Evolutionary conservation across 1,140 invertebrate species (phyloP).

Genomic region (Ruditapes philippinarum): DNA sequence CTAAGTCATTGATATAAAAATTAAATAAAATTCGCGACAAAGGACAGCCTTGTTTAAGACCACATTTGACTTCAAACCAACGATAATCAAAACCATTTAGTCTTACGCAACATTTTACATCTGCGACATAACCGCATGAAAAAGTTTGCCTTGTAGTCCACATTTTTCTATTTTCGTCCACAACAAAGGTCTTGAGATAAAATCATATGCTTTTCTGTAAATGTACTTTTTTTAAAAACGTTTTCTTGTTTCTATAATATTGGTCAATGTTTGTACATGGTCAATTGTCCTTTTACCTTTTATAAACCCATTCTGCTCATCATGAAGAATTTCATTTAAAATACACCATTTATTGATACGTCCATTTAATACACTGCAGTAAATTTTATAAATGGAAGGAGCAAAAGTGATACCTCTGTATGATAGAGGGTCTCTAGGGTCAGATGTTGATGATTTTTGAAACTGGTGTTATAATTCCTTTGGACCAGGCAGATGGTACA

Average conservation of each 20-base stretch:
- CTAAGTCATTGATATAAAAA: too few species aligned
- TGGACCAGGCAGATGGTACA: neutral
- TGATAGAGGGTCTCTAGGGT: too few species aligned
- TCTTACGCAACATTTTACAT: too few species aligned
- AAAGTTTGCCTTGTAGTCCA: neutral
- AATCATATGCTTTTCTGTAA: neutral
- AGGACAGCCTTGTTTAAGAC: too few species aligned
- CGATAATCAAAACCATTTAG: neutral
- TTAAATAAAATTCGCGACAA: too few species aligned
- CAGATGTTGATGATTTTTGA: neutral
- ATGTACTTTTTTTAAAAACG: neutral
- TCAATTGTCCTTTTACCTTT: neutral
- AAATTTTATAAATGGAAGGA: neutral
- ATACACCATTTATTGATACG: conserved; percentile 4
- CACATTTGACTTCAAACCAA: neutral
- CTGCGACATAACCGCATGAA: neutral
- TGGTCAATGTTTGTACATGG: neutral
- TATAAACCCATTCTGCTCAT: too few species aligned
- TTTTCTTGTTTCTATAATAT: conserved; percentile 7
- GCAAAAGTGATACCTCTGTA: too few species aligned
- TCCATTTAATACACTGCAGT: neutral
- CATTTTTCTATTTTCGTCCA: neutral
- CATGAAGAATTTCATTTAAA: neutral
- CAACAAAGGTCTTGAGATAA: neutral
- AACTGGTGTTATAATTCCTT: too few species aligned